Evolutionary conservation across 2,888 invertebrate species (phyloP), one percentile per base, ranked within the genome.

Genomic region (Pristionchus fissidentatus): DNA sequence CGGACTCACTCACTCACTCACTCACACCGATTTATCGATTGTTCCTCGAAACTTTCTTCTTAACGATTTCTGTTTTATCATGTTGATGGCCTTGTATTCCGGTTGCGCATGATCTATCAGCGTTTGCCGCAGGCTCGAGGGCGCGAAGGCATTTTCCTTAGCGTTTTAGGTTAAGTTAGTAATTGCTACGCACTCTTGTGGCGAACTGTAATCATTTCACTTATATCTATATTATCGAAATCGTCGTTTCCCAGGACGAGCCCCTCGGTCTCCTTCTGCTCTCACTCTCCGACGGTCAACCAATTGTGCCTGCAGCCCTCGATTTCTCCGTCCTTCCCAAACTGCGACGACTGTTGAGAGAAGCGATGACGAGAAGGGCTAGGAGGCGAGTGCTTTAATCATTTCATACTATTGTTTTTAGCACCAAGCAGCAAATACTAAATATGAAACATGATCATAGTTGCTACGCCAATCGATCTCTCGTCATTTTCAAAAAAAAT

Each of bases 291-390:
- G 60, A 80, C 15, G 80, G 60, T 3, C 80, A 60, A 43, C 60
- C 60, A 57, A 80, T 80, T 19, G 80, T 80, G 19, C 82, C 82
- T 3, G 66, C 82, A 7, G 82, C 82, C 15, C 70, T 82, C 26
- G 82, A 82, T 52, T 82, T 82, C 82, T 82, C 82, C 22, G 29
- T 82, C 22, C 70, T 82, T 49, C 82, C 82, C 38, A 43, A 52
- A 19, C 66, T 82, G 35, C 43, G 29, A n/a, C 66, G 70, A 70
- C 70, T 82, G 13, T 35, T 82, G 15, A 46, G 70, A 19, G 52
- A 66, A 35, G 46, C 49, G 29, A 38, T 82, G 41, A 82, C 70
- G 15, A 66, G 55, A 19, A 32, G 82, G 26, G 66, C 82, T 8
- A 82, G 70, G 19, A 82, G 82, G 82, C 70, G 2, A 15, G 78